phyloP scores from a whole-genome alignment of 2,797 vertebrate species.

The Staurois parvus region DNA sequence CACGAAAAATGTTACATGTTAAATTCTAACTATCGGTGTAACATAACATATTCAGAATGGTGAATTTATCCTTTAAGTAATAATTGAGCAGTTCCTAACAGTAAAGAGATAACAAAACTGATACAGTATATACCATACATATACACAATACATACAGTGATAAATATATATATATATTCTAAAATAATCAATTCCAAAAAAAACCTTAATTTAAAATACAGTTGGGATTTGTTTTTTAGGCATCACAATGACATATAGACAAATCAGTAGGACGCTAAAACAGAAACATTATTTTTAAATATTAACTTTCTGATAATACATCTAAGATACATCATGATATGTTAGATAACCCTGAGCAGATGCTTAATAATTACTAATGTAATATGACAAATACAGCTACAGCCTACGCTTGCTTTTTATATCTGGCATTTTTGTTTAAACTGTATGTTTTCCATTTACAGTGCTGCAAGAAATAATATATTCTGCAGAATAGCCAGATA shows the following conservation, averaged over 20 bases:
- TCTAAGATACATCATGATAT: neutral
- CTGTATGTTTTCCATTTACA: neutral
- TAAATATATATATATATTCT: too few relatives aligned
- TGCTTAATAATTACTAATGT: conserved; percentile 41
- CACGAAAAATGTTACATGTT: too few relatives aligned
- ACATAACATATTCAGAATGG: too few relatives aligned
- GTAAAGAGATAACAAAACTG: neutral
- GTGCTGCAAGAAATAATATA: too few relatives aligned
- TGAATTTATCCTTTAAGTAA: too few relatives aligned
- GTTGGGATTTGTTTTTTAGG: too few relatives aligned
- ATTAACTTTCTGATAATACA: neutral
- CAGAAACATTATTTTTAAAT: neutral
- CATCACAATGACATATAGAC: too few relatives aligned
- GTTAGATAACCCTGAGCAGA: conserved; percentile 11
- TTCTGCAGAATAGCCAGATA: too few relatives aligned
- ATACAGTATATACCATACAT: neutral
- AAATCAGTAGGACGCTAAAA: too few relatives aligned
- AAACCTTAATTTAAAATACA: too few relatives aligned
- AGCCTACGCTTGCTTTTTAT: conserved; percentile 17
- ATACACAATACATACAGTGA: neutral
- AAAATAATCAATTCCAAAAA: too few relatives aligned
- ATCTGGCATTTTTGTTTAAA: neutral
- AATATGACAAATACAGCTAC: neutral
- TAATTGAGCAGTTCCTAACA: neutral
- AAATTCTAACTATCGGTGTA: too few relatives aligned